These are phyloP conservation scores for Synergus gifuensis DNA, from an alignment of 2,888 invertebrate genomes.

Conservation along the genomic window DNA sequence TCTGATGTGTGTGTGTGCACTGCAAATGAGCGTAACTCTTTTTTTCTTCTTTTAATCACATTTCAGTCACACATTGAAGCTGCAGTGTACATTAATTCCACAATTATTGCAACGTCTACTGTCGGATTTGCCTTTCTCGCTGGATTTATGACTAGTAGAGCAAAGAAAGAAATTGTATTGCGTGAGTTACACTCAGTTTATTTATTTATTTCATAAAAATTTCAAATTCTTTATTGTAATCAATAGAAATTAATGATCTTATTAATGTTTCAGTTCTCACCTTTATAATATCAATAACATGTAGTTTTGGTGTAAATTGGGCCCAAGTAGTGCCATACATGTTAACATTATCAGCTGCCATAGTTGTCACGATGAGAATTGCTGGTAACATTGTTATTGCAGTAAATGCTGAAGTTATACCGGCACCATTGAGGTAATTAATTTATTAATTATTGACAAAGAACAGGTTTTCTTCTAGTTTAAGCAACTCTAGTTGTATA, in stretches of 20 bases:
- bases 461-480: neutral
- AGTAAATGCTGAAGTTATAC: constrained; percentile 70
- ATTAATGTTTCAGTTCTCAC: constrained; percentile 61
- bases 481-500: too few species aligned
- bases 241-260: constrained; percentile 21
- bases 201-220: constrained; percentile 26
- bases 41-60: constrained; percentile 8
- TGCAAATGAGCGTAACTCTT: constrained; percentile 14
- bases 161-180: constrained; percentile 63
- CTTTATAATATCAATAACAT: constrained; percentile 65
- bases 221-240: neutral
- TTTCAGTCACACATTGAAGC: constrained; percentile 69
- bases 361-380: constrained; percentile 71
- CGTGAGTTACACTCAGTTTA: constrained; percentile 60
- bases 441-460: neutral
- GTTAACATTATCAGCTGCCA: constrained; percentile 66
- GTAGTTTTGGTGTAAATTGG: constrained; percentile 73
- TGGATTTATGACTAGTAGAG: constrained; percentile 57
- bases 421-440: constrained; percentile 69
- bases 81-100: constrained; percentile 70
- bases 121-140: constrained; percentile 68
- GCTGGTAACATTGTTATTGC: constrained; percentile 70
- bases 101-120: constrained; percentile 70
- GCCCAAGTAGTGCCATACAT: constrained; percentile 70
- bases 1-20: neutral